Conservation (phyloP, 2,113 vertebrate species). For the Mus musculus region DNA sequence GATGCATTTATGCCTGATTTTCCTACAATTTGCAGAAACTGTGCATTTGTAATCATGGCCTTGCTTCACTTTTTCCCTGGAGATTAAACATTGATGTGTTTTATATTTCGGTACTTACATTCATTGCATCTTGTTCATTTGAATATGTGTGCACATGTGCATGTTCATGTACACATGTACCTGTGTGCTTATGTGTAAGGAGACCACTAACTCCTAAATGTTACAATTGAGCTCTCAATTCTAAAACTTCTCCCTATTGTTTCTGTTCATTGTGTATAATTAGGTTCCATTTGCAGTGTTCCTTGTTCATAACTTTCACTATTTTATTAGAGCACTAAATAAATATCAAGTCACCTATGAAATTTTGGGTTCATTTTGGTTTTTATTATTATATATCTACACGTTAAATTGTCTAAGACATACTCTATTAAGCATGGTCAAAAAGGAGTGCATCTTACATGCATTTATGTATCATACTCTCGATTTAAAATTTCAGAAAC, state of each 20-base stretch:
- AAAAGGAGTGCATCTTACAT: not conserved
- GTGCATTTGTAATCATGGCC: not conserved
- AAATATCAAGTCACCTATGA: fast-evolving
- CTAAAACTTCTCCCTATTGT: not conserved
- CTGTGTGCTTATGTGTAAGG: not conserved
- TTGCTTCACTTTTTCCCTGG: not conserved
- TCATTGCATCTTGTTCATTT: not conserved
- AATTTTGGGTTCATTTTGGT: not conserved
- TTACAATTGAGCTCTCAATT: not conserved
- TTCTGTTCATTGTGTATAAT: not conserved
- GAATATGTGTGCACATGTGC: not conserved
- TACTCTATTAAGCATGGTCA: not conserved
- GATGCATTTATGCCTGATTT: not conserved
- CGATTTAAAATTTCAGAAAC: not conserved
- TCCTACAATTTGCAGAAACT: not conserved
- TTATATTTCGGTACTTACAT: not conserved
- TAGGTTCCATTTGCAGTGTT: not conserved
- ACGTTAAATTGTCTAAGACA: not conserved
- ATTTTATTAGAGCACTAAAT: not conserved
- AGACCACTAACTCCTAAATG: no score
- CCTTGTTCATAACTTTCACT: not conserved
- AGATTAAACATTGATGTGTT: not conserved
- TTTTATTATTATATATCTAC: not conserved
- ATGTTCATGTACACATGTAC: not conserved
- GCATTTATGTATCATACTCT: not conserved